Evolutionary conservation across 1,140 invertebrate genomes (phyloP), one percentile per base, ranked within the genome.

Genomic region (Paraescarpia echinospica): DNA sequence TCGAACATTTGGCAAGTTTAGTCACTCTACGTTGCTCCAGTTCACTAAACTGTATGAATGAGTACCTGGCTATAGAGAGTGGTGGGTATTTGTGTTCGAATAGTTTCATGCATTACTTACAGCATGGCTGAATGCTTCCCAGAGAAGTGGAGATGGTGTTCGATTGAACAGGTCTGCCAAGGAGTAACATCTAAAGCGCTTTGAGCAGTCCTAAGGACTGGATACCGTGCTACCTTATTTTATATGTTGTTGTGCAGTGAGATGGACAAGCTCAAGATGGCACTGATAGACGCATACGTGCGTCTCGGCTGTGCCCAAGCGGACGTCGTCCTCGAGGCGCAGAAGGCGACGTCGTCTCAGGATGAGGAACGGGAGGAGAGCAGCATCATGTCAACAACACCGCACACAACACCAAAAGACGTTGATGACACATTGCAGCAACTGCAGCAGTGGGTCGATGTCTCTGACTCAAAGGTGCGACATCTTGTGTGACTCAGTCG

Each of bases 231-330:
- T 12, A 41, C 41, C 41, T 41, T 41, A 4, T n/a, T 41, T 12
- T 41, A 41, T 90, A 22, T 34, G 14, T 35, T 91, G n/a, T 2
- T 59, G 33, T 5, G 12, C 91, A 98, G 98, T 92, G 96, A 97
- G 93, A 98, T 98, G 97, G 98, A 99, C 77, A 98, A 98, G 94
- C 97, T 98, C 94, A 98, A 97, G 95, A 97, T 95, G 90, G 97
- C 97, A 93, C 96, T 98, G 59, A 96, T 99, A 59, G 98, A 99
- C 93, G 97, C 98, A 33, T 95, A 98, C 33, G 97, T 97, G 97
- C 96, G 98, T 98, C 89, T 97, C 97, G 94, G 98, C 27, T 93
- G 94, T 89, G 95, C 95, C 0, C 94, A 95, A 92, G 94, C 94
- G 33, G 95, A 95, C 34, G 89, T 94, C 33, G 34, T 93, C 34